Conservation (phyloP, 2,113 vertebrate genomes). For the Pygoscelis antarcticus region DNA sequence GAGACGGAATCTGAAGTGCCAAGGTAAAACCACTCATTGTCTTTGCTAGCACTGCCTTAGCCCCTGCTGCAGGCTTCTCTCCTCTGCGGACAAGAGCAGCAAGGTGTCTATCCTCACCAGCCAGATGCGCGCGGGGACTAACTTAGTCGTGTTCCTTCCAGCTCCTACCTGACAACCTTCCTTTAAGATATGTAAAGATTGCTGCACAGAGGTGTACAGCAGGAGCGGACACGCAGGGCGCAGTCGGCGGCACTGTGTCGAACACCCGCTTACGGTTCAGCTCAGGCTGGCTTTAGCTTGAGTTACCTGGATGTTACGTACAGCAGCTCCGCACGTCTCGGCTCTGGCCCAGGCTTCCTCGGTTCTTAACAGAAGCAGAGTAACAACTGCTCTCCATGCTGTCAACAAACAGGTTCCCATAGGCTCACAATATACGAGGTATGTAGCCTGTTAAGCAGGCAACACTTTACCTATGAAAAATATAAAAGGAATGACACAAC, state of each 20-base stretch:
- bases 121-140: fast-evolving
- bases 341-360: background rate
- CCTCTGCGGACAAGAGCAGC: fast-evolving
- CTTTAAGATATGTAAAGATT: background rate
- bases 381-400: background rate
- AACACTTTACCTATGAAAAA: background rate
- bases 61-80: background rate
- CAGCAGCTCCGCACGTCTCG: background rate
- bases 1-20: background rate
- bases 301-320: background rate
- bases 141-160: background rate
- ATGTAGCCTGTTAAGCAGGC: background rate
- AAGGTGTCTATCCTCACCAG: background rate
- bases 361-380: background rate
- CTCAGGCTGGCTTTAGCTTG: background rate
- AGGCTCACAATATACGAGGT: background rate
- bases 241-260: fast-evolving
- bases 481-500: background rate
- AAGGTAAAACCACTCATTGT: background rate
- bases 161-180: background rate
- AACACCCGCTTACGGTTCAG: background rate
- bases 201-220: background rate
- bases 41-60: background rate
- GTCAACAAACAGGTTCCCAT: background rate
- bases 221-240: background rate